A percentile compares a stretch with the other conserved stretches of the same genome.
phyloP scores from a whole-genome alignment of 2,888 invertebrate species.

The Eutolmus rufibarbis region DNA sequence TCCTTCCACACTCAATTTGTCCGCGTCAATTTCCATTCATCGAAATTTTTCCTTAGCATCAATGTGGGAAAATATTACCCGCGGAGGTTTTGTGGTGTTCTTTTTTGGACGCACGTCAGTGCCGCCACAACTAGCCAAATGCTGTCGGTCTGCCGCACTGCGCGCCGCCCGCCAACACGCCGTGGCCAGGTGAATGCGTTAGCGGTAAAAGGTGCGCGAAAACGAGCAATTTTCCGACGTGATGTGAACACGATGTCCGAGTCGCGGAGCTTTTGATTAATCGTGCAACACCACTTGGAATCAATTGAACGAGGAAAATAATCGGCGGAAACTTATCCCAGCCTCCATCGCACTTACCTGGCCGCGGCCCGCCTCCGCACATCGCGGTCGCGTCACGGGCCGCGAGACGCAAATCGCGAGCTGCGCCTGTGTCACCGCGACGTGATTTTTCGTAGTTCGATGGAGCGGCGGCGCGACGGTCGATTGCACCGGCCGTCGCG shows the following conservation, averaged over 20 bases:
- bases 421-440: not conserved
- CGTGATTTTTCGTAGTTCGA: not conserved
- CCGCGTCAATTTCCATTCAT: conserved; percentile 38
- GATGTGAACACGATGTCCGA: conserved; percentile 34
- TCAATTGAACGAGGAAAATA: conserved; percentile 30
- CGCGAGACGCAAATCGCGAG: not conserved
- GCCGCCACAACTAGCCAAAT: not conserved
- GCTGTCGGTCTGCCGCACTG: not conserved
- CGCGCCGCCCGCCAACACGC: not conserved
- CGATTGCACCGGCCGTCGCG: not conserved
- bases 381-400: not conserved
- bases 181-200: not conserved
- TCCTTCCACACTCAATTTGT: conserved; percentile 35
- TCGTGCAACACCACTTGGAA: conserved; percentile 11
- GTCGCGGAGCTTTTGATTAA: conserved; percentile 30
- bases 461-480: not conserved
- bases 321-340: conserved; percentile 12
- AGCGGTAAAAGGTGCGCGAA: conserved; percentile 1
- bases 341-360: not conserved
- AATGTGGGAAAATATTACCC: conserved; percentile 25
- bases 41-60: not conserved
- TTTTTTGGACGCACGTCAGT: not conserved
- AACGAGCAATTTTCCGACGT: conserved; percentile 1
- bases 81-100: not conserved
- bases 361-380: not conserved